Conservation (phyloP, 2,113 vertebrate genomes). For the Nipponia nippon region DNA sequence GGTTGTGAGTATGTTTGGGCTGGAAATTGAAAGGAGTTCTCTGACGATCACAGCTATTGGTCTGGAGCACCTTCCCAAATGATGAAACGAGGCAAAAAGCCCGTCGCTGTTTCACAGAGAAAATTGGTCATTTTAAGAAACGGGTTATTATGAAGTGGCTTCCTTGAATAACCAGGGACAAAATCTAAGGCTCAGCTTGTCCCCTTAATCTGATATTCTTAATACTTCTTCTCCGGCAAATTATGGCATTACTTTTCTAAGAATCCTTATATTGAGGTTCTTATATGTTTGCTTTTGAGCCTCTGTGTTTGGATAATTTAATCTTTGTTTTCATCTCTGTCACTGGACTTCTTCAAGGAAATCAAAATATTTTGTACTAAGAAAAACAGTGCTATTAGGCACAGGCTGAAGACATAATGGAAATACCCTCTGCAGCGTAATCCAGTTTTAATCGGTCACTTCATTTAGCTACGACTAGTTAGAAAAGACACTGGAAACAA, state of each 20-base stretch:
- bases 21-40: not conserved
- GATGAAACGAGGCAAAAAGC: not conserved
- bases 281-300: conserved; percentile 18
- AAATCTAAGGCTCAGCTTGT: not conserved
- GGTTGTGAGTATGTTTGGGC: not conserved
- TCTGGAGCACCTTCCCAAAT: not conserved
- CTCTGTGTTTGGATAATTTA: conserved; percentile 53
- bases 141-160: not conserved
- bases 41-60: not conserved
- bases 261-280: not conserved
- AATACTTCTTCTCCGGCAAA: conserved; percentile 3
- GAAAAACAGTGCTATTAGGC: conserved; percentile 8
- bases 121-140: not conserved
- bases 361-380: conserved; percentile 38
- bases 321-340: conserved; percentile 52
- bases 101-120: not conserved
- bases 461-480: not conserved
- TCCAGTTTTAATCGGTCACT: not conserved
- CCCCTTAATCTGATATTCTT: not conserved
- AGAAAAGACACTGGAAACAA: not conserved
- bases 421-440: not conserved
- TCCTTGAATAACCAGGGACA: not conserved
- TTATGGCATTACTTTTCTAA: not conserved
- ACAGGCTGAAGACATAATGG: not conserved
- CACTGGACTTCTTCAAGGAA: conserved; percentile 36